A percentile compares a stretch with the other conserved stretches of the same genome.
phyloP scores from a whole-genome alignment of 2,888 invertebrate genomes.

The Polyommatus icarus region DNA sequence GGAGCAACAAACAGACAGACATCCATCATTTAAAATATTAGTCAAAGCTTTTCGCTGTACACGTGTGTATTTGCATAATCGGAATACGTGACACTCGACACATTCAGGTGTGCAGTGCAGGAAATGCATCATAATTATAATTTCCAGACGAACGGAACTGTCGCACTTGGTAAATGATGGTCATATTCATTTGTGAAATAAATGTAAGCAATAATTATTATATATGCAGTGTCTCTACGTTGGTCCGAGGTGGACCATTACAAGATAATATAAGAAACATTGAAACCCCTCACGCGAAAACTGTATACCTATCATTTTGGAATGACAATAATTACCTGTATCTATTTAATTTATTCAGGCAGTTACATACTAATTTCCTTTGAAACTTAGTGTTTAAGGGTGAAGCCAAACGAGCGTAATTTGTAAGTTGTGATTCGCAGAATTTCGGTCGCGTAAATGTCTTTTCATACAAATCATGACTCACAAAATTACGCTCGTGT shows the following conservation, averaged over 20 bases:
- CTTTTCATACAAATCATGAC: no score
- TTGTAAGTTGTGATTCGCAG: no score
- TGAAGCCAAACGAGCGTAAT: no score
- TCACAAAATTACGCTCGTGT: no score
- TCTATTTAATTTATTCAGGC: no score
- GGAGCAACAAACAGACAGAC: not conserved
- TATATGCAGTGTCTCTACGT: not conserved
- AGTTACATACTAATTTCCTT: no score
- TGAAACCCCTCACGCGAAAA: no score
- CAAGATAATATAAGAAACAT: no score
- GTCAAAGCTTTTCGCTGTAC: not conserved
- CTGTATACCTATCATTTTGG: no score
- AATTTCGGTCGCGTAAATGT: no score
- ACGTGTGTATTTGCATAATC: conserved; percentile 22
- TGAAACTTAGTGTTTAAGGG: no score
- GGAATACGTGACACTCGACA: conserved; percentile 12
- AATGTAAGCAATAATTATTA: not conserved
- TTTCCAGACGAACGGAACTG: not conserved
- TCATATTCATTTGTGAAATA: conserved; percentile 6
- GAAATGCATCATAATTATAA: conserved; percentile 10
- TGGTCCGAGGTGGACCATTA: not conserved
- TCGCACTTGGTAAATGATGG: not conserved
- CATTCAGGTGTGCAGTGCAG: not conserved
- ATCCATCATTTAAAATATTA: not conserved
- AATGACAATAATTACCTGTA: no score